Conservation (phyloP, 2,113 vertebrate species). For the Sturnus vulgaris region DNA sequence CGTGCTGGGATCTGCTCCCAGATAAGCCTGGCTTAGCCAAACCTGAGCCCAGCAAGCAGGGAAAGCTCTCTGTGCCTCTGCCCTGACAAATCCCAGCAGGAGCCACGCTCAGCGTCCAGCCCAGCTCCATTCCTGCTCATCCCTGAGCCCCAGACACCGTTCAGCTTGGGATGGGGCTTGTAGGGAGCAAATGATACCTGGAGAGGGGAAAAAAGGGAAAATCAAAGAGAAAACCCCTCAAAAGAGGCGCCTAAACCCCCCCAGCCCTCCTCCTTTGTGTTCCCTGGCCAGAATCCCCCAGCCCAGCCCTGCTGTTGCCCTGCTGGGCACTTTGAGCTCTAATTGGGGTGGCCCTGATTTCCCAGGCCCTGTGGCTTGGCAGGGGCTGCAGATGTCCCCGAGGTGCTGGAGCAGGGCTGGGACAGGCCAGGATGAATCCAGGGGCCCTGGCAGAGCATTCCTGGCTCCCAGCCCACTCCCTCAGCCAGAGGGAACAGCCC, state of each 20-base stretch:
- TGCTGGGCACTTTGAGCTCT: background rate
- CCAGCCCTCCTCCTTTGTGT: background rate
- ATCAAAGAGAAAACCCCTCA: accelerated
- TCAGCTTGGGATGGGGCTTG: background rate
- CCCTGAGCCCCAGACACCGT: too few relatives aligned
- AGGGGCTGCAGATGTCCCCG: background rate
- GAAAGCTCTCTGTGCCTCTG: background rate
- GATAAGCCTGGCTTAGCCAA: background rate
- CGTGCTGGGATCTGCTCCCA: background rate
- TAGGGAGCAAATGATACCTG: background rate
- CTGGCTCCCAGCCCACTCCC: background rate
- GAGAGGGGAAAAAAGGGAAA: background rate
- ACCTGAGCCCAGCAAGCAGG: background rate
- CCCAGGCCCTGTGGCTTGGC: background rate
- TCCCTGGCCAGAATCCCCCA: background rate
- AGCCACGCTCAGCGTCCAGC: accelerated
- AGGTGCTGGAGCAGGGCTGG: background rate
- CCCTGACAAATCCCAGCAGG: accelerated
- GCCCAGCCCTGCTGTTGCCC: accelerated
- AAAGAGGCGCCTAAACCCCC: background rate
- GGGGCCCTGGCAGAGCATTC: background rate
- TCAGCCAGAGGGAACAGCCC: background rate
- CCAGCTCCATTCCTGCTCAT: background rate
- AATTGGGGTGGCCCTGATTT: background rate
- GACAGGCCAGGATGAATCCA: accelerated